A percentile compares a stretch with the other conserved stretches of the same genome.
These are phyloP conservation scores for Microcebus jonahi DNA, from an alignment of 2,113 vertebrate genomes.

Conservation along the genomic window DNA sequence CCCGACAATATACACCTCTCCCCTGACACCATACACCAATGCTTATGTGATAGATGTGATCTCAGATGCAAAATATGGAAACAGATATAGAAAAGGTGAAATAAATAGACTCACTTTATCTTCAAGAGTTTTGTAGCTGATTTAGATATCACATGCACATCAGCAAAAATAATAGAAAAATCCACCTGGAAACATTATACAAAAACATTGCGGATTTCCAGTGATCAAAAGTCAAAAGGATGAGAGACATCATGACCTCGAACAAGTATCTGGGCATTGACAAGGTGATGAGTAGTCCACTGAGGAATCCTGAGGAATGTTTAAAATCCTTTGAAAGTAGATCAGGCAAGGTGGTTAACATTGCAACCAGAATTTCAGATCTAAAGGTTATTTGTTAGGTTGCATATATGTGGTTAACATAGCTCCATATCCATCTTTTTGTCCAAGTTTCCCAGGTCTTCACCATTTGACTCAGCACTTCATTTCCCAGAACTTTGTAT, in stretches of 20 bases:
- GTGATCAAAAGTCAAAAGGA: too few relatives aligned
- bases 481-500: background rate
- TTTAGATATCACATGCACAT: background rate
- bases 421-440: background rate
- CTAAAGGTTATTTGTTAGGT: too few relatives aligned
- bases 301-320: background rate
- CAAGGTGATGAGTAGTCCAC: background rate
- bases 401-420: too few relatives aligned
- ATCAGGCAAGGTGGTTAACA: background rate
- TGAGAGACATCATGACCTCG: background rate
- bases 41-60: background rate
- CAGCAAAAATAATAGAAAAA: background rate
- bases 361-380: too few relatives aligned
- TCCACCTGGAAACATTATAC: background rate
- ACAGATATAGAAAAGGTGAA: background rate
- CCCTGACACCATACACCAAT: background rate
- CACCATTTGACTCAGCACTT: background rate
- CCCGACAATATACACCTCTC: background rate
- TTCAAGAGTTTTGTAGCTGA: background rate
- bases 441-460: background rate
- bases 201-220: background rate
- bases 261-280: background rate
- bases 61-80: background rate
- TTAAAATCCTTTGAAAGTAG: background rate
- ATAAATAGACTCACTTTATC: background rate